Evolutionary conservation across 37 sponge, comb jelly and placozoan genomes (phyloP), one percentile per base, ranked within the genome.

Genomic region (Spongilla lacustris): DNA sequence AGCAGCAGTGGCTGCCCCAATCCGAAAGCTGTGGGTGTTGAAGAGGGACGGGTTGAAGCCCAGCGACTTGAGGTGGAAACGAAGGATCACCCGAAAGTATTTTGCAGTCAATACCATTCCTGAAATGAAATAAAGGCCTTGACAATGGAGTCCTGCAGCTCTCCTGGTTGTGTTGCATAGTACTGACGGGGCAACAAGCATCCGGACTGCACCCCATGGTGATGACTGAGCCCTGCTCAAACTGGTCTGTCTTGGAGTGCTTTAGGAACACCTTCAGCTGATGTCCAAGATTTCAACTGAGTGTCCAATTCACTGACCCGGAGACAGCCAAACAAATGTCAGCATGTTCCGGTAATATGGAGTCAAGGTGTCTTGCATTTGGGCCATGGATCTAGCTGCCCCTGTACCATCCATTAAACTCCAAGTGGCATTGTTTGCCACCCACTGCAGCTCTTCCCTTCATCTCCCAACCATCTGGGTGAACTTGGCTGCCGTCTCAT

Each of bases 221-320:
- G 49, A 82, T 71, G n/a, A 41, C 71, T 22, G 32, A 48, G 41
- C 83, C 83, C 23, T 28, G 38, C 48, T 37, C 50, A 25, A 82
- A 49, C 31, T 82, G 83, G 73, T 82, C 73, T 17, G 83, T 82
- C 36, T 82, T 82, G 19, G 83, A 82, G 50, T 48, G 41, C 27
- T 2, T 46, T 28, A 77, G 9, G 50, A 46, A 41, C n/a, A 24
- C 28, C 50, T 46, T 36, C 23, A n/a, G 30, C 50, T n/a, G 30
- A 22, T 69, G 70, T 69, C 70, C 70, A 69, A 28, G 25, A 66
- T n/a, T n/a, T n/a, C n/a, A 28, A 69, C 27, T 69, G 25, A 28
- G 10, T 69, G 70, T n/a, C 41, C 41, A 74, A 74, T 31, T 84
- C 83, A 29, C 83, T 83, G 26, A 41, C 83, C 28, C 73, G 41